Percentiles rank a stretch among this genome's conserved stretches.
Conservation (phyloP, 1,140 invertebrate species). For the Nephotettix cincticeps region DNA sequence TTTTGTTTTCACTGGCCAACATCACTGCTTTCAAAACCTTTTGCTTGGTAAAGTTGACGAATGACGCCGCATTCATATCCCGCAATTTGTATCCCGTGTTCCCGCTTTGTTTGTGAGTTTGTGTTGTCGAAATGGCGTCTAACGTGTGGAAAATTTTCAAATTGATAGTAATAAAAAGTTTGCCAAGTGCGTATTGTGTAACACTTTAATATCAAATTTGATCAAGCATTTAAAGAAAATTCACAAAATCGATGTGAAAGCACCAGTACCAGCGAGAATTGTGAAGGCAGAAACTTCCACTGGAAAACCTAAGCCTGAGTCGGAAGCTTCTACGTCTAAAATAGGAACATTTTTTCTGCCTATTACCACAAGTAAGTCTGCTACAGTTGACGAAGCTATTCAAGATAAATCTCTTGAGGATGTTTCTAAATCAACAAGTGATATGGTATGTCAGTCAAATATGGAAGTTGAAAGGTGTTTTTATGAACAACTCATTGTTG, state of each 20-base stretch:
- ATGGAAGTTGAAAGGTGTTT: too few relatives aligned
- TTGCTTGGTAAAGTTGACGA: too few relatives aligned
- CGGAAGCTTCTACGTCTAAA: not conserved
- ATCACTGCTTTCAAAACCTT: too few relatives aligned
- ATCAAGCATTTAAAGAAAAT: not conserved
- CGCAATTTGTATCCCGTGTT: too few relatives aligned
- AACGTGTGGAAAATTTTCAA: not conserved
- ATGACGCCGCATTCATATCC: too few relatives aligned
- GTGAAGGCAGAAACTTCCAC: not conserved
- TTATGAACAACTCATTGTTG: too few relatives aligned
- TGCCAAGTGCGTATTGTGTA: not conserved
- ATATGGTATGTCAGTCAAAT: too few relatives aligned
- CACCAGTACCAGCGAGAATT: not conserved
- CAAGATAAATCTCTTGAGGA: too few relatives aligned
- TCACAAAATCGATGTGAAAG: not conserved
- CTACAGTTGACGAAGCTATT: too few relatives aligned
- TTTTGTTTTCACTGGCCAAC: too few relatives aligned
- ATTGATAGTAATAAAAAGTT: not conserved
- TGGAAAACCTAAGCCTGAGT: not conserved
- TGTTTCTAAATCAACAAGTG: too few relatives aligned
- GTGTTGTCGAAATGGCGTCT: not conserved
- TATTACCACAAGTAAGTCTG: not conserved
- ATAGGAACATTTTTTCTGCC: not conserved
- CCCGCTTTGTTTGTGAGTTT: too few relatives aligned
- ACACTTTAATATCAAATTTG: not conserved